Percentiles rank a stretch among this genome's conserved stretches.
phyloP scores from a whole-genome alignment of 2,888 invertebrate genomes.

The Endotricha flammealis region DNA sequence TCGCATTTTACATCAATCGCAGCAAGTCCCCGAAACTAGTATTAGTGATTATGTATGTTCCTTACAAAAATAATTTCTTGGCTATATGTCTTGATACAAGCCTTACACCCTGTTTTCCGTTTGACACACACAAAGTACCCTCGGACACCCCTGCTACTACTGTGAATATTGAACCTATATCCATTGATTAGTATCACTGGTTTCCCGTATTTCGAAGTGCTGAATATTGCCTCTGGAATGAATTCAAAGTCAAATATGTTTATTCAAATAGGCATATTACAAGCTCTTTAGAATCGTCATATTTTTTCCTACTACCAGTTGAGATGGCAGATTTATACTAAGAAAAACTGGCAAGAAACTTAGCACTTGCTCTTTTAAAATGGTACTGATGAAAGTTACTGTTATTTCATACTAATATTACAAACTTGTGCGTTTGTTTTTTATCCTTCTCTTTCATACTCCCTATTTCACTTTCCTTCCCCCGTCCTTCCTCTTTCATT shows the following conservation, averaged over 20 bases:
- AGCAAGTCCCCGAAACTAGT: no score
- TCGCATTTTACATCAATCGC: no score
- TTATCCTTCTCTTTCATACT: no score
- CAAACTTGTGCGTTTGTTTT: not conserved
- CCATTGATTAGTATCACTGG: slow-evolving; percentile 23
- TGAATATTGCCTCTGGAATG: slow-evolving; percentile 23
- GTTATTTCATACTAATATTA: not conserved
- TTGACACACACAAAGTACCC: slow-evolving; percentile 33
- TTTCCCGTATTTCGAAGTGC: slow-evolving; percentile 25
- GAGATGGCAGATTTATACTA: no score
- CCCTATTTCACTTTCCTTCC: no score
- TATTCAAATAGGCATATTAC: no score
- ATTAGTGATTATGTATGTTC: slow-evolving; percentile 2
- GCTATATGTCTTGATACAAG: slow-evolving; percentile 22
- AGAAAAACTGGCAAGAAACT: no score
- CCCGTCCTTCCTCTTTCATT: no score
- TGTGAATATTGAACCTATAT: slow-evolving; percentile 18
- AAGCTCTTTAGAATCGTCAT: no score
- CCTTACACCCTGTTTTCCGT: slow-evolving; percentile 24
- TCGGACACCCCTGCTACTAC: slow-evolving; percentile 21
- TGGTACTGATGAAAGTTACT: not conserved
- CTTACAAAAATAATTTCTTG: slow-evolving; percentile 15
- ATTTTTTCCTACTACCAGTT: no score
- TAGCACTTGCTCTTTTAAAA: no score
- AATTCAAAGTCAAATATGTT: no score